phyloP scores from a whole-genome alignment of 2,797 vertebrate species.

The Hydrophis major region DNA sequence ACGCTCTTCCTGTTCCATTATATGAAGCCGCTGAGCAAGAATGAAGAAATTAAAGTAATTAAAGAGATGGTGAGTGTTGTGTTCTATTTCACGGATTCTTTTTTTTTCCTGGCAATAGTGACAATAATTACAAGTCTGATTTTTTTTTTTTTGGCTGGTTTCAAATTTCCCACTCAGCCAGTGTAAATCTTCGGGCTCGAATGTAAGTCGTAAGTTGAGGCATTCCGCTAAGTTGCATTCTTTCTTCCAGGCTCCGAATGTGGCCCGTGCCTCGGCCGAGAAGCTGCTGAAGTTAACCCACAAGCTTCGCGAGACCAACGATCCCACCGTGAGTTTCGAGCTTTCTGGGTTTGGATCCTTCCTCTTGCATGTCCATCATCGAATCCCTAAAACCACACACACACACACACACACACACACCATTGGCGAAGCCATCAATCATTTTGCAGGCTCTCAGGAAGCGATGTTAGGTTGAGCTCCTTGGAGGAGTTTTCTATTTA shows the following conservation, averaged over 20 bases:
- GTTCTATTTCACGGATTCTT: too few relatives aligned
- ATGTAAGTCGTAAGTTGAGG: too few relatives aligned
- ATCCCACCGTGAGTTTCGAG: conserved; percentile 81
- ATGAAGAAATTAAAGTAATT: conserved; percentile 85
- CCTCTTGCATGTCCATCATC: not conserved
- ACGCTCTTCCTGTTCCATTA: conserved; percentile 93
- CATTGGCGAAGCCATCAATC: not conserved
- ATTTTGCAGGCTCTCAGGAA: too few relatives aligned
- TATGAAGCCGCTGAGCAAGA: conserved; percentile 79
- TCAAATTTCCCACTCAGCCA: too few relatives aligned
- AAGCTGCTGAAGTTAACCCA: conserved; percentile 87
- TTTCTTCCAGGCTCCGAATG: conserved; percentile 76
- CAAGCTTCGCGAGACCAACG: conserved; percentile 83
- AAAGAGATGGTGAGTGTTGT: conserved; percentile 80
- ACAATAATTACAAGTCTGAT: too few relatives aligned
- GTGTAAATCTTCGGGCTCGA: too few relatives aligned
- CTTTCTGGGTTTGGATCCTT: not conserved
- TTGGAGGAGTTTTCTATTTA: too few relatives aligned
- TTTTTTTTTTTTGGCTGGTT: not conserved
- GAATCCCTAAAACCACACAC: too few relatives aligned
- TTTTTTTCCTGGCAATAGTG: too few relatives aligned
- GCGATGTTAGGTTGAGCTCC: too few relatives aligned
- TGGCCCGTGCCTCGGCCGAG: conserved; percentile 81
- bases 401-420: too few relatives aligned
- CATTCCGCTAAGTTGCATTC: too few relatives aligned